These are phyloP conservation scores for Martes flavigula DNA, from an alignment of 2,797 vertebrate species.

Conservation along the genomic window DNA sequence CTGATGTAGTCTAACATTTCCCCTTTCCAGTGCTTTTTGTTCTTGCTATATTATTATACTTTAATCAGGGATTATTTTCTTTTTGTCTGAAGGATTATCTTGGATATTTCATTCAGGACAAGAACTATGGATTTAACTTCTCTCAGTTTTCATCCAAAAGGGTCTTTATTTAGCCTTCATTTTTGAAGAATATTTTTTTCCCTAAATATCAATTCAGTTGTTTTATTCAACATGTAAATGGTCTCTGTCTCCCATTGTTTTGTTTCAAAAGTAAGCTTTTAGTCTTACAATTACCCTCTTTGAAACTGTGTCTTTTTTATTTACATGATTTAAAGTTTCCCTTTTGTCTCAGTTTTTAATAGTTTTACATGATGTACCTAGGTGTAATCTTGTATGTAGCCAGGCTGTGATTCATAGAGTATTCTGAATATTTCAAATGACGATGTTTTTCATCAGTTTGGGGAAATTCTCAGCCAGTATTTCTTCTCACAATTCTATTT, in stretches of 20 bases:
- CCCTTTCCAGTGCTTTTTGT: not conserved
- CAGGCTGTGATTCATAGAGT: not conserved
- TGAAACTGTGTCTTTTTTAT: not conserved
- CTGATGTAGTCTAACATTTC: not conserved
- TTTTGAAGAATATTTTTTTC: not conserved
- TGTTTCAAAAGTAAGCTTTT: not conserved
- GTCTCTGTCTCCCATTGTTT: not conserved
- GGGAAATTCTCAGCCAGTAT: not conserved
- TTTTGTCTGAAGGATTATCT: not conserved
- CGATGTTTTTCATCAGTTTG: not conserved
- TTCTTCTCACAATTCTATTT: not conserved
- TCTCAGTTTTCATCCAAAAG: not conserved
- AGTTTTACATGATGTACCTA: not conserved
- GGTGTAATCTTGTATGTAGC: not conserved
- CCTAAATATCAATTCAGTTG: not conserved
- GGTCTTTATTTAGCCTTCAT: not conserved
- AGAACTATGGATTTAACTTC: not conserved
- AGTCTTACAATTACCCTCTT: not conserved
- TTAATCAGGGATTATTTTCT: not conserved
- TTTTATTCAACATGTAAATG: not conserved
- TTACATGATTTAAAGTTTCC: not conserved
- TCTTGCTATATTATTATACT: not conserved
- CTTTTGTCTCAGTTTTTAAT: not conserved
- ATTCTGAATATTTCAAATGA: not conserved
- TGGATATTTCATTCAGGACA: not conserved